phyloP scores from a whole-genome alignment of 2,113 vertebrate species.

The Montifringilla adamsi region DNA sequence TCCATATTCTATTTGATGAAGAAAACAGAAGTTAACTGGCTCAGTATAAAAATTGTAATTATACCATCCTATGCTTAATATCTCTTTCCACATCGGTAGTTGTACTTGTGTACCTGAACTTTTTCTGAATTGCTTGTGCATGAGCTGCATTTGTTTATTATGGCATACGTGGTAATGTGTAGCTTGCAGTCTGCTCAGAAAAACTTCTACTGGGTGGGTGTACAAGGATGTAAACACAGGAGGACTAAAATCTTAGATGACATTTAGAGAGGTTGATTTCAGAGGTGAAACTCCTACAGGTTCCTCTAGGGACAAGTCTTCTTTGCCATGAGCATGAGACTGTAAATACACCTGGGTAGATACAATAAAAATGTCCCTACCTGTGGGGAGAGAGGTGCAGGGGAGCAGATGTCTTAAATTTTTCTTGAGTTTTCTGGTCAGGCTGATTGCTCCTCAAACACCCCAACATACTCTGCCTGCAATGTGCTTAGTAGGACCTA shows the following conservation, averaged over 20 bases:
- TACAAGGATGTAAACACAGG: neutral
- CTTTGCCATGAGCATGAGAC: neutral
- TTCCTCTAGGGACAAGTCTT: neutral
- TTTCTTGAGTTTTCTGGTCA: neutral
- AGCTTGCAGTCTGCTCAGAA: neutral
- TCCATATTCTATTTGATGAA: neutral
- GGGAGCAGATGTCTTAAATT: neutral
- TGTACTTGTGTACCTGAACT: rapidly evolving
- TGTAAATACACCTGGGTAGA: neutral
- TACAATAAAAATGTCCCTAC: neutral
- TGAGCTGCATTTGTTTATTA: neutral
- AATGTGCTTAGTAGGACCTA: neutral
- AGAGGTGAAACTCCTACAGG: neutral
- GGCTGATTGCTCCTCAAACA: neutral
- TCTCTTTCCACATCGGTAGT: neutral
- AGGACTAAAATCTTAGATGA: neutral
- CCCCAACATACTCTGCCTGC: neutral
- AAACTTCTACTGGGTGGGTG: neutral
- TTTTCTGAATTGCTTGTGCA: neutral
- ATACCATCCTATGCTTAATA: neutral
- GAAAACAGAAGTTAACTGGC: neutral
- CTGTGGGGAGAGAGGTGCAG: neutral
- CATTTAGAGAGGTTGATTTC: neutral
- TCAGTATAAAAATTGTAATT: neutral
- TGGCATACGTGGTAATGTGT: rapidly evolving